Percentiles rank a stretch among this genome's conserved stretches.
phyloP scores from a whole-genome alignment of 2,888 invertebrate species.

The Periphyllus acericola region DNA sequence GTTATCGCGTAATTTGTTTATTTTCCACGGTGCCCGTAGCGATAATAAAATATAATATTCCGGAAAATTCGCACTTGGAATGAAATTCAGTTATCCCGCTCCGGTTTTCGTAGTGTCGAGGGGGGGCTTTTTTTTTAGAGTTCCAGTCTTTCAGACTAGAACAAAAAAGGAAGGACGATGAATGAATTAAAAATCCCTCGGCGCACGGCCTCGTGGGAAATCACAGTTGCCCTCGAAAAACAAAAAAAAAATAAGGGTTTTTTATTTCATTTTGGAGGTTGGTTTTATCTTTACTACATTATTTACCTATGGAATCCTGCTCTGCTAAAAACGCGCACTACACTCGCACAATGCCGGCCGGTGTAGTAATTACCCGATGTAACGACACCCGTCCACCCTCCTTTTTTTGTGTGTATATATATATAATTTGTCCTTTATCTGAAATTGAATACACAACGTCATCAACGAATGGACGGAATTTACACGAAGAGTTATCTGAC shows the following conservation, averaged over 20 bases:
- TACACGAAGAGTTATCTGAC: constrained; percentile 52
- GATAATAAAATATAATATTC: constrained; percentile 14
- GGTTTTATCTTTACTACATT: constrained; percentile 60
- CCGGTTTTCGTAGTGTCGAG: neutral
- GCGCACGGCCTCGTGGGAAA: constrained; percentile 59
- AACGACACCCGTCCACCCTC: constrained; percentile 43
- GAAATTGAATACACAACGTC: constrained; percentile 51
- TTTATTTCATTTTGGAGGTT: constrained; percentile 58
- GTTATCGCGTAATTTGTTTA: neutral
- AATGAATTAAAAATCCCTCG: constrained; percentile 61
- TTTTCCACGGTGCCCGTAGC: neutral
- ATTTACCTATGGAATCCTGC: constrained; percentile 58
- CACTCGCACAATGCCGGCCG: constrained; percentile 9
- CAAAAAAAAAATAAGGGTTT: constrained; percentile 12
- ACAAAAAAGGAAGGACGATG: constrained; percentile 54
- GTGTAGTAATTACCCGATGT: constrained; percentile 51
- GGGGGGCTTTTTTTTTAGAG: constrained; percentile 15
- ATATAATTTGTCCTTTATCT: constrained; percentile 59
- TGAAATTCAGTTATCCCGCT: constrained; percentile 22
- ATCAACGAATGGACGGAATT: constrained; percentile 48
- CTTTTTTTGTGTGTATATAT: neutral
- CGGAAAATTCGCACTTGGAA: constrained; percentile 18
- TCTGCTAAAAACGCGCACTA: constrained; percentile 32
- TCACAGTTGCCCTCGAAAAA: constrained; percentile 54
- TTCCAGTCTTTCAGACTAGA: constrained; percentile 42